Conservation (phyloP, 2,797 vertebrate species). For the Heliangelus exortis region DNA sequence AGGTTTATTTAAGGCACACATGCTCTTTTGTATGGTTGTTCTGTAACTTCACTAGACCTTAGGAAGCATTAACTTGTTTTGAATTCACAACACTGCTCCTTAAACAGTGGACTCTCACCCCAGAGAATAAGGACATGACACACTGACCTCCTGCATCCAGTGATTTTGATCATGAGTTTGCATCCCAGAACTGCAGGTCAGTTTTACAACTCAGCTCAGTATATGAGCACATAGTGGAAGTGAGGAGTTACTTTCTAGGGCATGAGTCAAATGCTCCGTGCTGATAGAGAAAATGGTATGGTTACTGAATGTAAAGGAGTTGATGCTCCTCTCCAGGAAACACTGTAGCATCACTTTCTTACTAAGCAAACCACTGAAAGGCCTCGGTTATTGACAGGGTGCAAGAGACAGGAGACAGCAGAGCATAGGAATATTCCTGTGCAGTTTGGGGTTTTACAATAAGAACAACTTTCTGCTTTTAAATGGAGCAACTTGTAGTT, state of each 20-base stretch:
- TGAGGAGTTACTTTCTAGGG: conserved; percentile 52
- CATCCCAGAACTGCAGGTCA: conserved; percentile 35
- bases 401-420: neutral
- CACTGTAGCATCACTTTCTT: neutral
- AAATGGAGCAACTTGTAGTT: conserved; percentile 25
- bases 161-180: conserved; percentile 44
- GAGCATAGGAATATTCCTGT: neutral
- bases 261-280: conserved; percentile 47
- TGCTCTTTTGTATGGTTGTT: conserved; percentile 5
- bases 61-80: conserved; percentile 29
- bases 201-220: conserved; percentile 35
- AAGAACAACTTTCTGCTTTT: conserved; percentile 41
- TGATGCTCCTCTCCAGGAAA: neutral
- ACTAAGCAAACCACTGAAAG: neutral
- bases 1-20: conserved; percentile 34
- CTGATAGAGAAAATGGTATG: conserved; percentile 48
- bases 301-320: conserved; percentile 52
- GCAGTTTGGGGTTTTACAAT: conserved; percentile 29
- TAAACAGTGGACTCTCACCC: conserved; percentile 37
- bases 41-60: conserved; percentile 43
- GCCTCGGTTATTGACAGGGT: conserved; percentile 24
- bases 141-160: neutral
- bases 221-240: neutral
- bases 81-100: conserved; percentile 36
- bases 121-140: neutral